Conservation (phyloP, 2,113 vertebrate species). For the Lagopus muta region DNA sequence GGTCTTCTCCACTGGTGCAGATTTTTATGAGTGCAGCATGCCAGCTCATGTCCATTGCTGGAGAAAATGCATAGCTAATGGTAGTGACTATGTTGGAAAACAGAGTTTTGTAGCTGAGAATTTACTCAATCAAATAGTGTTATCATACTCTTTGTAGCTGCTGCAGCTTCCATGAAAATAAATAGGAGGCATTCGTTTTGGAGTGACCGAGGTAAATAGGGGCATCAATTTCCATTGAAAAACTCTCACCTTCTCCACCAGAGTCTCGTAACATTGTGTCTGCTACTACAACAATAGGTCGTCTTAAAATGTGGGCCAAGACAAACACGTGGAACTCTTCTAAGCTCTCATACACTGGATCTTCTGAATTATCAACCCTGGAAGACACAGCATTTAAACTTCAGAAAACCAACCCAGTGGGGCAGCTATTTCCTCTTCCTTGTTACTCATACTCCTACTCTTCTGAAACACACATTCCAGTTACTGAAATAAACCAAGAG, state of each 20-base stretch:
- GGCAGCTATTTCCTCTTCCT: not conserved
- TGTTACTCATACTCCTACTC: not conserved
- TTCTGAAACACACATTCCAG: not conserved
- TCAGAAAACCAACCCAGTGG: not conserved
- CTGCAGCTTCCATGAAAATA: not conserved
- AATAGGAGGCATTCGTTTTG: not conserved
- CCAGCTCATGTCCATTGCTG: no score
- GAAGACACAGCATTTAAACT: constrained; percentile 11
- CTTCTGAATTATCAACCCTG: constrained; percentile 95
- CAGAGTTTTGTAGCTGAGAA: no score
- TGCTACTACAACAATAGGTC: constrained; percentile 96
- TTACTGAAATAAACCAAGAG: not conserved
- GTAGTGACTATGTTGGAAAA: no score
- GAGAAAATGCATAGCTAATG: no score
- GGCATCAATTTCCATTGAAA: not conserved
- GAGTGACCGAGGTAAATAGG: not conserved
- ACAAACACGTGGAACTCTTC: constrained; percentile 99
- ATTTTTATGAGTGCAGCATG: no score
- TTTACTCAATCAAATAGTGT: no score
- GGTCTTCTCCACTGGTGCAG: no score
- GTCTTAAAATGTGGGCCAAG: constrained; percentile 92
- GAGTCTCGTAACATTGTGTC: constrained; percentile 97
- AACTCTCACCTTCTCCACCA: constrained; percentile 90
- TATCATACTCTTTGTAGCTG: no score
- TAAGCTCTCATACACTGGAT: constrained; percentile 96